Evolutionary conservation across 2,888 invertebrate genomes (phyloP), one percentile per base, ranked within the genome.

Genomic region (Piscicola geometra): DNA sequence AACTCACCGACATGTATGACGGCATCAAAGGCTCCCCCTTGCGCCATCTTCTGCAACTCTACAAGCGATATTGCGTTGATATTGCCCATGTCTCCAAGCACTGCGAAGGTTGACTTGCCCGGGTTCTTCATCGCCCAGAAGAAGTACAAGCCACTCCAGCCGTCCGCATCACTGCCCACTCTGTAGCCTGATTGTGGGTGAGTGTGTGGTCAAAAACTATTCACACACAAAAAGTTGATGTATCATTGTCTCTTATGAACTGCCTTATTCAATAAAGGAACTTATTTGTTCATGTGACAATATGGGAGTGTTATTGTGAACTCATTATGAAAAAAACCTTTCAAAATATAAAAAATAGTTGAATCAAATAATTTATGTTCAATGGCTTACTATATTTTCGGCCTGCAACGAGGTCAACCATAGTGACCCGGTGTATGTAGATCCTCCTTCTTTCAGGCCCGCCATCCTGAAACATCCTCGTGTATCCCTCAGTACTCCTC

Each of bases 41-140:
- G 91, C 0, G 92, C 89, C 82, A 96, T 94, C 81, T 91, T 88
- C 86, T 94, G 93, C 9, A 98, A 86, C 78, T 92, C 89, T 0
- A 91, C 89, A 75, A 97, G 87, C 0, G 95, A 93, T 81, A 92
- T 91, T 0, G 94, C 93, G 86, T 96, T 96, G 80, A 90, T 90
- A 84, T 92, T 92, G 41, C 97, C 97, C 91, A 98, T 90, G 85
- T 97, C 97, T 0, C 97, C 97, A 83, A 90, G 96, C 81, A 97
- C 89, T 35, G 92, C 95, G 60, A 95, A 87, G 15, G 75, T 28
- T 93, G 93, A 94, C 79, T 90, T 83, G n/a, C 87, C 83, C 33
- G 88, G 87, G 21, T 89, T 88, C 0, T 86, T 85, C 0, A 91
- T 91, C 0, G 93, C 92, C 81, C 86, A 88, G 86, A 96, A 93